These are phyloP conservation scores for Callyntrura guangdongensis DNA, from an alignment of 2,888 invertebrate species.

Conservation along the genomic window DNA sequence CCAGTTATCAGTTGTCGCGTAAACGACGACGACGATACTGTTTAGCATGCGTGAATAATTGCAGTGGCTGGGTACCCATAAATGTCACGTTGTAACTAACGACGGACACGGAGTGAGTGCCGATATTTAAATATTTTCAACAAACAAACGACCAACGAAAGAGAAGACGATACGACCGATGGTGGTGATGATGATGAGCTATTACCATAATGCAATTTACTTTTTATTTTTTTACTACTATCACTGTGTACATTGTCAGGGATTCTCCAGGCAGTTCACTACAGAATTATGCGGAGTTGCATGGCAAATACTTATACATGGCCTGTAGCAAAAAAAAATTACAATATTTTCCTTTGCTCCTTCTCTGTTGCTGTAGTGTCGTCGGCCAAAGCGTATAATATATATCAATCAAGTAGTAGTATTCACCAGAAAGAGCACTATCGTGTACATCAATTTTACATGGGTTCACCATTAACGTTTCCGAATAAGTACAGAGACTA, in stretches of 20 bases:
- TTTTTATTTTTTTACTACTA: background rate
- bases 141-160: background rate
- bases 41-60: background rate
- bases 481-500: constrained; percentile 9
- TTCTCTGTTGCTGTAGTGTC: background rate
- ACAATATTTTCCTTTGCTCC: background rate
- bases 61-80: background rate
- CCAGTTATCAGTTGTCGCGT: too few species aligned
- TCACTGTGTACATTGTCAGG: background rate
- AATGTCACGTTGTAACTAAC: background rate
- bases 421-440: background rate
- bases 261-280: constrained; percentile 17
- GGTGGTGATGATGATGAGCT: background rate
- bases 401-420: constrained; percentile 3
- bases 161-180: background rate
- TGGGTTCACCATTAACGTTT: constrained; percentile 32
- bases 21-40: background rate
- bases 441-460: constrained; percentile 10
- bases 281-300: background rate
- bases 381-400: background rate
- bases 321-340: background rate
- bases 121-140: background rate
- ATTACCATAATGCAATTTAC: constrained; percentile 39
- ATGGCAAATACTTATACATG: background rate
- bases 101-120: background rate